Conservation (phyloP, 2,888 invertebrate species). For the Ceraclea dissimilis region DNA sequence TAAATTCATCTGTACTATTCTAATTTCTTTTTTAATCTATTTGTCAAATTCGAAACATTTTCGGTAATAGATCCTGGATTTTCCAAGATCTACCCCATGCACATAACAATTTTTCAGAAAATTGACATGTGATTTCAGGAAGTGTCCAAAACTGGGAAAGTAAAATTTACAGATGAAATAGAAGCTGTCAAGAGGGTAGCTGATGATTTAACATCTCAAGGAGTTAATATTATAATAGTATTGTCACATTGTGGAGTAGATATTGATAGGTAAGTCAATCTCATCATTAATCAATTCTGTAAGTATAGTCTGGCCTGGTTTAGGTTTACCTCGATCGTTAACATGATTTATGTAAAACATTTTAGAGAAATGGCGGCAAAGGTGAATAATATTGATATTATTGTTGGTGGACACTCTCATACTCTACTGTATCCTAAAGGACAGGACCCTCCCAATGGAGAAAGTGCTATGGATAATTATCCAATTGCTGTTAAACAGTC, state of each 20-base stretch:
- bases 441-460: constrained; percentile 48
- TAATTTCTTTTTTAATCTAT: no score
- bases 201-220: constrained; percentile 50
- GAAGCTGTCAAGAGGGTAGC: constrained; percentile 61
- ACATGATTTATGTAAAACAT: no score
- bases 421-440: constrained; percentile 61
- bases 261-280: constrained; percentile 46
- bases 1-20: no score
- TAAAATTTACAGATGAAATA: constrained; percentile 64
- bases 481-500: constrained; percentile 58
- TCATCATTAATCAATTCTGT: no score
- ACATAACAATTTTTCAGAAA: no score
- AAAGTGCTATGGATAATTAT: constrained; percentile 54
- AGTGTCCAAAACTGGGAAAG: constrained; percentile 56
- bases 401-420: constrained; percentile 83
- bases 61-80: no score
- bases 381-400: constrained; percentile 60
- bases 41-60: no score
- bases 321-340: no score
- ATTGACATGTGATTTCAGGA: no score
- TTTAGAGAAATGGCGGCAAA: constrained; percentile 52
- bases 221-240: constrained; percentile 71
- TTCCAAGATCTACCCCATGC: no score
- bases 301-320: no score
- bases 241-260: constrained; percentile 76